phyloP scores from a whole-genome alignment of 2,888 invertebrate genomes.

The Mythimna albipuncta region DNA sequence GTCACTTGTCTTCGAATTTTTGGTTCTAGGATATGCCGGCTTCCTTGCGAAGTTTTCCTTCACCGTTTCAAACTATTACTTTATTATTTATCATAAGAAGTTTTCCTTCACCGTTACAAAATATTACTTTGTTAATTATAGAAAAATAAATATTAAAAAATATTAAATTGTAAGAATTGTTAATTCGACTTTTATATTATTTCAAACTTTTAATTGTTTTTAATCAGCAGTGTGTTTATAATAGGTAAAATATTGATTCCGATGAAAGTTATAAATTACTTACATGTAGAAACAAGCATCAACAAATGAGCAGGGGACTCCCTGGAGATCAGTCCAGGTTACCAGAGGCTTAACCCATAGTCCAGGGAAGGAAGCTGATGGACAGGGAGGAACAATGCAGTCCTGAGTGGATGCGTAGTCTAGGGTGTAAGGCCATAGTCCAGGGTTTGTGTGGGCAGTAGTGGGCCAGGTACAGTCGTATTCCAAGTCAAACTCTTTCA shows the following conservation, averaged over 20 bases:
- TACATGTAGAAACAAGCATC: slow-evolving; percentile 89
- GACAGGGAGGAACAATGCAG: slow-evolving; percentile 90
- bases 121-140: too few relatives aligned
- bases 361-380: slow-evolving; percentile 90
- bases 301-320: slow-evolving; percentile 90
- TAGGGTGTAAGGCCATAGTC: slow-evolving; percentile 93
- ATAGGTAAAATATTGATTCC: background rate
- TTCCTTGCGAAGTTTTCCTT: too few relatives aligned
- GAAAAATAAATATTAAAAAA: too few relatives aligned
- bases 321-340: slow-evolving; percentile 85
- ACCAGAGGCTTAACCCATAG: slow-evolving; percentile 93
- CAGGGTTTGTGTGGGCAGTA: slow-evolving; percentile 76
- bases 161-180: too few relatives aligned
- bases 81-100: too few relatives aligned
- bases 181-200: background rate
- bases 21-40: too few relatives aligned
- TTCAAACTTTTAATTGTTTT: background rate
- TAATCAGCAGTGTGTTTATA: too few relatives aligned
- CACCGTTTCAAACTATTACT: too few relatives aligned
- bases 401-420: slow-evolving; percentile 91
- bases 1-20: too few relatives aligned
- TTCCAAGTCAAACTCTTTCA: slow-evolving; percentile 83
- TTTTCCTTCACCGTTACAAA: too few relatives aligned
- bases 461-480: slow-evolving; percentile 93
- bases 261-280: slow-evolving; percentile 64